Percentiles rank a stretch among this genome's conserved stretches.
Evolutionary conservation across 2,797 vertebrate species (phyloP).

Genomic region (Pseudochirops corinnae): DNA sequence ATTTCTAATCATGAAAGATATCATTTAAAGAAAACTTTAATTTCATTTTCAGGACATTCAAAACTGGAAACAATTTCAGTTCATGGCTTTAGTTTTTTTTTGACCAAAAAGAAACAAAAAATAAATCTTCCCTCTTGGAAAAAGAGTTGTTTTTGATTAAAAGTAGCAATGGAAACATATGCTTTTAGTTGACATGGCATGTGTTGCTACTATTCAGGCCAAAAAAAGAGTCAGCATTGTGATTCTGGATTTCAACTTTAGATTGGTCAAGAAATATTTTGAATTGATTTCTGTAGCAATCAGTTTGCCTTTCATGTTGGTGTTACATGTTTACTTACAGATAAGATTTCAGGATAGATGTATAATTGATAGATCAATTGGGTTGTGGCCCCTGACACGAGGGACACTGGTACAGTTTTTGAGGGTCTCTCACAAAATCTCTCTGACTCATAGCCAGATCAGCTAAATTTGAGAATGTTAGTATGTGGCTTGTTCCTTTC

Average conservation of each 20-base stretch:
- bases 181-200: conserved; percentile 28
- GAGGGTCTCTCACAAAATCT: neutral
- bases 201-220: conserved; percentile 23
- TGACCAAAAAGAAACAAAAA: conserved; percentile 65
- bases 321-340: neutral
- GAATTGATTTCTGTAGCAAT: conserved; percentile 9
- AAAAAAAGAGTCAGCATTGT: conserved; percentile 10
- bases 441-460: neutral
- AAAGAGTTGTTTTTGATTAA: conserved; percentile 66
- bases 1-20: conserved; percentile 71
- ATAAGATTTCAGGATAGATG: neutral
- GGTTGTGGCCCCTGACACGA: neutral
- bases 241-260: neutral
- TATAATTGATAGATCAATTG: neutral
- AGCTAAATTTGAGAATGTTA: neutral
- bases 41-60: conserved; percentile 72
- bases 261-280: conserved; percentile 31
- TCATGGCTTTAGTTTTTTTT: conserved; percentile 69
- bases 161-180: conserved; percentile 54
- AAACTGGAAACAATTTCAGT: conserved; percentile 66
- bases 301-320: neutral
- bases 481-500: neutral
- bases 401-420: neutral
- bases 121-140: conserved; percentile 61
- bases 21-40: conserved; percentile 51